Evolutionary conservation across 2,113 vertebrate species (phyloP).

Genomic region (Podilymbus podiceps): DNA sequence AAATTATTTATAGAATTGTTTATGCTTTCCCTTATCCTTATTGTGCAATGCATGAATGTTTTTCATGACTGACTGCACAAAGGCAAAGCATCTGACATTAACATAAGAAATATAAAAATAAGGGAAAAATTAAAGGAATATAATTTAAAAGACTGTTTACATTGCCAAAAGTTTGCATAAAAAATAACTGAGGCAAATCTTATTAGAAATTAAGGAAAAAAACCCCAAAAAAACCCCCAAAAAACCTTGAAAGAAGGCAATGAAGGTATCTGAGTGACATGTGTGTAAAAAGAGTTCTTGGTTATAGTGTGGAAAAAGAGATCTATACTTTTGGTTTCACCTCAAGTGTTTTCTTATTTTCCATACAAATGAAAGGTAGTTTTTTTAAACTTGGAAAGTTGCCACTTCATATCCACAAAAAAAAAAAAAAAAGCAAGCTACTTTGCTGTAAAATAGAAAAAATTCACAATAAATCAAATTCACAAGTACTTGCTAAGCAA

Average conservation of each 20-base stretch:
- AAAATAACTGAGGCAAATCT: rapidly evolving
- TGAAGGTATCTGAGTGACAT: neutral
- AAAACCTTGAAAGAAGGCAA: neutral
- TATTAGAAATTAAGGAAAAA: neutral
- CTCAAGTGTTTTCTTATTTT: neutral
- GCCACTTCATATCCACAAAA: neutral
- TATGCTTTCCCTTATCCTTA: neutral
- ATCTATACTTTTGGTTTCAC: neutral
- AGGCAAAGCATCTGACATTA: neutral
- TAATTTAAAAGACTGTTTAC: neutral
- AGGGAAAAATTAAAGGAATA: neutral
- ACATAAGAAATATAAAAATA: neutral
- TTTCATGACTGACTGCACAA: neutral
- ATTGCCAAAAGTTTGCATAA: neutral
- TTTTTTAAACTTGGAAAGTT: conserved; percentile 17
- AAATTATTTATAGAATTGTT: neutral
- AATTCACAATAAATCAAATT: conserved; percentile 46
- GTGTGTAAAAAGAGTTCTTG: neutral
- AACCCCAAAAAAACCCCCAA: rapidly evolving
- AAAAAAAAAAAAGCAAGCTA: neutral
- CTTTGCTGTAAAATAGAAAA: conserved; percentile 14
- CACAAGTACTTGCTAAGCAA: conserved; percentile 35
- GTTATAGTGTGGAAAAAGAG: neutral
- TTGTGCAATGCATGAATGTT: neutral
- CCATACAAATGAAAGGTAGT: neutral